Evolutionary conservation across 2,797 vertebrate species (phyloP).

Genomic region (Petrocephalus sullivani): DNA sequence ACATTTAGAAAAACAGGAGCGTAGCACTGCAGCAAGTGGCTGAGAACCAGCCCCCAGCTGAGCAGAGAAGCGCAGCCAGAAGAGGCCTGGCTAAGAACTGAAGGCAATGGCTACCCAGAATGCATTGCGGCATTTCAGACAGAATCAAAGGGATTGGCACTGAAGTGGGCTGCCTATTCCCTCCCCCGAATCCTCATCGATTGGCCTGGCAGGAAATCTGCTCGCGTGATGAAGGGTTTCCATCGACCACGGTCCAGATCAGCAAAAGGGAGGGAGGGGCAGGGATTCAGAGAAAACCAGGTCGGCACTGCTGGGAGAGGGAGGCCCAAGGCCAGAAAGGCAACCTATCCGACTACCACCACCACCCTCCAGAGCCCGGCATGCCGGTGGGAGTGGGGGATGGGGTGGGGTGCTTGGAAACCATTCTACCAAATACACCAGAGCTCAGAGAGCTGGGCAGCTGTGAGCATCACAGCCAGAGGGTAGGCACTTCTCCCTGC

Average conservation of each 20-base stretch:
- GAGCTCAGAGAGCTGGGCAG: neutral
- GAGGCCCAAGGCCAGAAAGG: neutral
- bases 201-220: neutral
- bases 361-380: neutral
- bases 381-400: neutral
- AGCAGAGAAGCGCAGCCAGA: neutral
- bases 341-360: neutral
- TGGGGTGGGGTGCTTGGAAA: neutral
- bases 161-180: neutral
- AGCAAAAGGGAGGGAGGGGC: neutral
- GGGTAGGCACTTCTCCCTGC: neutral
- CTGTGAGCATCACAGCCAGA: neutral
- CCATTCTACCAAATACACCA: neutral
- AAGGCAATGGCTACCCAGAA: conserved; percentile 16
- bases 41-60: neutral
- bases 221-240: neutral
- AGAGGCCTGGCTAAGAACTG: neutral
- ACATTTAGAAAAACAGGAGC: neutral
- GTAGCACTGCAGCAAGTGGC: neutral
- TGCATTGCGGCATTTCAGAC: neutral
- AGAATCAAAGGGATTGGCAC: conserved; percentile 12
- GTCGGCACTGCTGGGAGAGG: neutral
- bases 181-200: neutral
- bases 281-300: neutral
- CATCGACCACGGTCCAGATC: neutral